Base-by-base conservation (phyloP, 2,797 vertebrate genomes). In the Knipowitschia caucasica region DNA sequence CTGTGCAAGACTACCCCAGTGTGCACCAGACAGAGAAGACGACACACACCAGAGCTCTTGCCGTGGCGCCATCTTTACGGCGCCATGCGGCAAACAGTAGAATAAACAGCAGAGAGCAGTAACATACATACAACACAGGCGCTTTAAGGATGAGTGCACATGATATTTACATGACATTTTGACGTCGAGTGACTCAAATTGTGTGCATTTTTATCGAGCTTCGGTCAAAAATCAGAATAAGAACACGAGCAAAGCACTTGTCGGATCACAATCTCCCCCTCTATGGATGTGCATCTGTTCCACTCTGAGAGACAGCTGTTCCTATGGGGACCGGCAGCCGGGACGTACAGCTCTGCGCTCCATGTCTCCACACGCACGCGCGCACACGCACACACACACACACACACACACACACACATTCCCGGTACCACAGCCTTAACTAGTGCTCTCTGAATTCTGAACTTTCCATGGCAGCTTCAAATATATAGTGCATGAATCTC, bases 321-420 rank as follows among this genome's bases (percentile, higher is more conserved):
- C 82, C 84, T 81, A 77, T 64, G 70, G 84, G 85, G 83, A 84
- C 75, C 78, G 73, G 76, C 82, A 87, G 86, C 81, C 75, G 84
- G 83, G 50, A 69, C 69, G 64, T 64, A 64, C 59, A 8, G 26
- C 40, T 66, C 50, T 35, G 42, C 21, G 56, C 43, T 62, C 47
- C 46, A 63, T 14, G 46, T 62, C 57, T 56, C 54, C 49, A 59
- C 31, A 64, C 67, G 62, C 64, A 59, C 56, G 68, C 59, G 64
- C 52, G 62, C 58, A 23, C 44, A 60, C 10, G 42, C 67, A 53
- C 55, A 49, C 49, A 59, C 34, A 67, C 72, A 69, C 67, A 59
- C 53, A 54, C 73, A 70, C 15, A 62, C 70, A 69, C 69, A 75
- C 73, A 75, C 51, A 27, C 54, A 51, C 69, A 46, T 53, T 44